Base-by-base conservation (phyloP, 2,113 vertebrate genomes). In the Clarias batrachus region DNA sequence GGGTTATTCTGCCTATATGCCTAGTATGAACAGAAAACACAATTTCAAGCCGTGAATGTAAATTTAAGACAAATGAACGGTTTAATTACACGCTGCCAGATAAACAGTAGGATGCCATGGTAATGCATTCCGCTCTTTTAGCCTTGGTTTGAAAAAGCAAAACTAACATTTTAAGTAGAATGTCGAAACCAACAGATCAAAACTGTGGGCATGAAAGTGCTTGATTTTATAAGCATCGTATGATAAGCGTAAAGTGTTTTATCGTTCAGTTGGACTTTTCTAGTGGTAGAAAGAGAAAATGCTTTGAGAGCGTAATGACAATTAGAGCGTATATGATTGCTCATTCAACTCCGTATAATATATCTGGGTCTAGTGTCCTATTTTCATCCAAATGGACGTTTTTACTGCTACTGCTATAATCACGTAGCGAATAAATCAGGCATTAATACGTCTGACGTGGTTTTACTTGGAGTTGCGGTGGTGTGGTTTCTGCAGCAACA, bases 31-130 rank as follows among this genome's bases (percentile, higher is more conserved):
- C n/a, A 63, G 59, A 82, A 62, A 82, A 66, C 79, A 52, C 56
- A 37, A 56, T 78, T 65, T 70, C 25, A 60, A 83, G 71, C 54
- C 48, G 70, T 78, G 41, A 63, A 76, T 57, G 27, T 66, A 48
- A 27, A 27, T 25, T 11, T 23, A 48, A 63, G 84, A 62, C 70
- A 56, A 33, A 25, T 23, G 16, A 37, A 57, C 79, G 62, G 14
- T 82, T 86, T 86, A 83, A 86, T 83, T 79, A 66, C 83, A 68
- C 62, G 25, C 23, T 10, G 62, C 25, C 23, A 66, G 2, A 4
- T n/a, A 70, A 17, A 33, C 27, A 33, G 27, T 33, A 70, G 0
- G 30, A 37, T 27, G 12, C 16, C 66, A 30, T 33, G 13, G 5
- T 14, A 33, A 33, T 16, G 66, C 27, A 33, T 70, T 33, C 30